Evolutionary conservation across 2,113 vertebrate genomes (phyloP).

Genomic region (Antigone vipio): DNA sequence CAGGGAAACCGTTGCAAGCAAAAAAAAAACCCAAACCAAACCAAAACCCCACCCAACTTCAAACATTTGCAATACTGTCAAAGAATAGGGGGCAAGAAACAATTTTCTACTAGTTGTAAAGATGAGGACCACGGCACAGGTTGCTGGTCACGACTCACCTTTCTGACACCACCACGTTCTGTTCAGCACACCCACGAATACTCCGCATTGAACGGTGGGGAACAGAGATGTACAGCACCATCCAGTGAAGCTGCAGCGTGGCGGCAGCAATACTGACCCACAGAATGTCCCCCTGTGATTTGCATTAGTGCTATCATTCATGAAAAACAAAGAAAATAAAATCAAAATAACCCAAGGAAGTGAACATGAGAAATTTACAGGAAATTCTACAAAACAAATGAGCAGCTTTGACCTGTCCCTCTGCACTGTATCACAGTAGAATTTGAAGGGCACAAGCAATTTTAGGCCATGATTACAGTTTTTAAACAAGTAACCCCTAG

Average conservation of each 20-base stretch:
- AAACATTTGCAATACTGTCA: not conserved
- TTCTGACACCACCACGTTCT: accelerated
- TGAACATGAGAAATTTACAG: not conserved
- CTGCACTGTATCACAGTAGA: not conserved
- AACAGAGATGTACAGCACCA: accelerated
- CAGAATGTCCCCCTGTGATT: not conserved
- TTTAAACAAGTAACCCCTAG: not conserved
- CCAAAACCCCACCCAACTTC: too few relatives aligned
- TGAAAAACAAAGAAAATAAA: not conserved
- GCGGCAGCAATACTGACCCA: not conserved
- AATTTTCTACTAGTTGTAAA: not conserved
- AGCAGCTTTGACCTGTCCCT: not conserved
- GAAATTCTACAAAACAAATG: not conserved
- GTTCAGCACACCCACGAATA: accelerated
- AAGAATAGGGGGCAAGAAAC: not conserved
- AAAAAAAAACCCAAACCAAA: not conserved
- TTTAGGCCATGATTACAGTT: not conserved
- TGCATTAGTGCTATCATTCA: not conserved
- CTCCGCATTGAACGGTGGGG: accelerated
- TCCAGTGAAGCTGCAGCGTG: accelerated
- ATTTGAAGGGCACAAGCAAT: not conserved
- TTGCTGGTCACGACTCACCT: not conserved
- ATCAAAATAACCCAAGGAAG: not conserved
- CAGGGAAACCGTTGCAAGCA: not conserved
- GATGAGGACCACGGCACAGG: not conserved